Percentiles rank a stretch among this genome's conserved stretches.
phyloP scores from a whole-genome alignment of 2,113 vertebrate species.

The Oreotrochilus melanogaster region DNA sequence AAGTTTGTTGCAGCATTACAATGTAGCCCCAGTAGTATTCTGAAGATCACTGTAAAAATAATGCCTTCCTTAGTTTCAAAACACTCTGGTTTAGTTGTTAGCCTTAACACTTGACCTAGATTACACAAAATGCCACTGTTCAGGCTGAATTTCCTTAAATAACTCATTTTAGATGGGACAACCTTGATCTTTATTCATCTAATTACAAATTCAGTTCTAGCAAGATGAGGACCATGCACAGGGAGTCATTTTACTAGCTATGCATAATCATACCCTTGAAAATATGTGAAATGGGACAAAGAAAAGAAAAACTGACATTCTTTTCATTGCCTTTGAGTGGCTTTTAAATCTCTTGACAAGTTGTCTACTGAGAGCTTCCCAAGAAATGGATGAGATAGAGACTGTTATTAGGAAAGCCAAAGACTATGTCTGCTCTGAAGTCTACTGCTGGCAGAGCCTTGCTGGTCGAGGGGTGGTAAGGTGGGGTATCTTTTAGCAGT shows the following conservation, averaged over 20 bases:
- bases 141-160: background rate
- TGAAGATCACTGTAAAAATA: background rate
- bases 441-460: background rate
- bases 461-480: background rate
- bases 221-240: background rate
- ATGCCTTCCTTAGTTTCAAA: background rate
- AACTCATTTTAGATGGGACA: background rate
- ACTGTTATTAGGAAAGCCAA: background rate
- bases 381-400: background rate
- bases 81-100: conserved; percentile 13
- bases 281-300: background rate
- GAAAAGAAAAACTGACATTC: background rate
- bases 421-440: background rate
- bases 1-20: background rate
- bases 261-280: background rate
- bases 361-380: background rate
- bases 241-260: background rate
- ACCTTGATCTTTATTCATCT: background rate
- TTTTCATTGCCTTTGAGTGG: background rate
- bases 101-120: conserved; percentile 1
- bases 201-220: background rate
- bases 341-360: background rate
- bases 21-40: background rate
- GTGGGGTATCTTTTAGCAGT: background rate
- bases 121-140: background rate